These are phyloP conservation scores for Cephalopachus bancanus DNA, from an alignment of 2,797 vertebrate genomes.

Conservation along the genomic window DNA sequence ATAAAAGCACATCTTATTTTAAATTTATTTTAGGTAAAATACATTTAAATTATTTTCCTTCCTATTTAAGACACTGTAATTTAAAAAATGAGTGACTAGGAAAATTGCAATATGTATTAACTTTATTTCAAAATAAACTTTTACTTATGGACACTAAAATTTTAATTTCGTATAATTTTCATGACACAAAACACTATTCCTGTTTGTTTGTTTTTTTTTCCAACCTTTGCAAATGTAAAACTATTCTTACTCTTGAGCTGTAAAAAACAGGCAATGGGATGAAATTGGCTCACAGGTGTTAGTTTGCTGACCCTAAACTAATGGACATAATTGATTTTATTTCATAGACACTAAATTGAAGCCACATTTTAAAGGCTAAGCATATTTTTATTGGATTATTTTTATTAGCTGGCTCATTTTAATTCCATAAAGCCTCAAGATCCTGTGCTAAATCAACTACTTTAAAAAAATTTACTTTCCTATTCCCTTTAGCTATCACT, in stretches of 20 bases:
- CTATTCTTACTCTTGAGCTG: not conserved
- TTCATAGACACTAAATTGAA: not conserved
- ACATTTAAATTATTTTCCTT: not conserved
- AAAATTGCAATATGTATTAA: not conserved
- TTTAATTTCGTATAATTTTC: not conserved
- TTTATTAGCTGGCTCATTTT: not conserved
- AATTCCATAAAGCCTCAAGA: constrained; percentile 19
- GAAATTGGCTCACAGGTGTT: not conserved
- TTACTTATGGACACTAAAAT: not conserved
- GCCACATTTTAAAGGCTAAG: not conserved
- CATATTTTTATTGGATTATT: not conserved
- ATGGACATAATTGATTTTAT: not conserved
- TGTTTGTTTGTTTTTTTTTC: not conserved
- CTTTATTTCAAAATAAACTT: constrained; percentile 19
- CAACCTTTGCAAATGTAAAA: not conserved
- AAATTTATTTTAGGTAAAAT: too few species aligned
- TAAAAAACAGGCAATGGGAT: not conserved
- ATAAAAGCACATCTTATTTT: not conserved
- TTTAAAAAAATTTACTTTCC: not conserved
- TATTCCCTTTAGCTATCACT: not conserved
- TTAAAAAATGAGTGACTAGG: not conserved
- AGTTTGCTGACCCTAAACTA: not conserved
- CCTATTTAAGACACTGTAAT: not conserved
- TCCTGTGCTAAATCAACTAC: not conserved
- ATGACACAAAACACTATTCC: not conserved